Evolutionary conservation across 2,797 vertebrate genomes (phyloP).

Genomic region (Peromyscus nudipes): DNA sequence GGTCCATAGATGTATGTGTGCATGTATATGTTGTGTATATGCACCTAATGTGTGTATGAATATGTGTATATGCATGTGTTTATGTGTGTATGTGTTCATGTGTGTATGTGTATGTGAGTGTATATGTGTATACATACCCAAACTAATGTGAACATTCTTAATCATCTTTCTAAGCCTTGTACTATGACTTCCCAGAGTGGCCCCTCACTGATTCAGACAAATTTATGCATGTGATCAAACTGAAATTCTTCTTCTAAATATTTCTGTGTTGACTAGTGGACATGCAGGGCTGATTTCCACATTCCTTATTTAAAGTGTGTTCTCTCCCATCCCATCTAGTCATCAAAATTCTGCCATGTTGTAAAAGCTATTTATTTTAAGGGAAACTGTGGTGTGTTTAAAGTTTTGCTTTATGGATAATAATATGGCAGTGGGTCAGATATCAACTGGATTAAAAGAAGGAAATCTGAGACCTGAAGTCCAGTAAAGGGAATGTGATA

Average conservation of each 20-base stretch:
- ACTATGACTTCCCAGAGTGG: neutral
- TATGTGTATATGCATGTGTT: neutral
- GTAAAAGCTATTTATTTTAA: constrained; percentile 57
- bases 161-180: neutral
- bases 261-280: neutral
- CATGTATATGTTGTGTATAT: neutral
- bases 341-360: constrained; percentile 22
- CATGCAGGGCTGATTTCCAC: neutral
- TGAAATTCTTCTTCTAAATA: neutral
- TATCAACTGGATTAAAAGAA: constrained; percentile 7
- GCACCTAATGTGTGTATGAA: neutral
- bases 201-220: neutral
- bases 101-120: neutral
- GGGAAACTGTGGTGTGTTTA: neutral
- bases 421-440: neutral
- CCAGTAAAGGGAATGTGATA: neutral
- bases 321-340: neutral
- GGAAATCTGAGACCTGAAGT: neutral
- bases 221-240: neutral
- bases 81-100: neutral
- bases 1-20: neutral
- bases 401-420: neutral
- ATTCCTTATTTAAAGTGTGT: neutral
- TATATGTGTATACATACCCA: neutral
- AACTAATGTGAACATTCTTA: neutral